Conservation (phyloP, 2,888 invertebrate genomes). For the Macrostomum cliftonense region DNA sequence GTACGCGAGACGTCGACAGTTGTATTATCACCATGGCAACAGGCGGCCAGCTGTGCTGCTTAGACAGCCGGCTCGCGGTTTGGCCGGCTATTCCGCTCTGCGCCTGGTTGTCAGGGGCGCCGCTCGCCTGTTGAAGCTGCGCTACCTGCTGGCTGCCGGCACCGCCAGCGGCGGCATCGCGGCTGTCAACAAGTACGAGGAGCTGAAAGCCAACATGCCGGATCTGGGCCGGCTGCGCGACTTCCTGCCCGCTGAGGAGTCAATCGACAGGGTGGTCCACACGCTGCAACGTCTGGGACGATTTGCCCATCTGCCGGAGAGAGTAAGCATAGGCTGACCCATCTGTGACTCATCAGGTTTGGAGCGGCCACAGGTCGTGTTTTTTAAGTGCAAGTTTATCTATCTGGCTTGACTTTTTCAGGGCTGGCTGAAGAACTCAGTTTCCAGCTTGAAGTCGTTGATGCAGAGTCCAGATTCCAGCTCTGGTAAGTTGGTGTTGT, state of each 20-base stretch:
- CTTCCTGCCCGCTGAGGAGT: slow-evolving; percentile 60
- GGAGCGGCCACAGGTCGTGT: no score
- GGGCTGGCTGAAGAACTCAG: slow-evolving; percentile 15
- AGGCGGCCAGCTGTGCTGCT: no score
- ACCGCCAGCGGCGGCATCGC: slow-evolving; percentile 81
- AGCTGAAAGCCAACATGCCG: slow-evolving; percentile 80
- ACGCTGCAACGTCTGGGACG: no score
- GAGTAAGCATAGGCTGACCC: no score
- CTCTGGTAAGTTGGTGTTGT: slow-evolving; percentile 5
- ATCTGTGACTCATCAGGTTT: no score
- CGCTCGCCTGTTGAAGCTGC: slow-evolving; percentile 54
- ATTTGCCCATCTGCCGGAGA: no score
- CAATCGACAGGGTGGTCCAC: slow-evolving; percentile 44
- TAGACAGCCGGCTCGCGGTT: no score
- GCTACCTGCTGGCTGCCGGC: slow-evolving; percentile 74
- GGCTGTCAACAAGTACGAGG: slow-evolving; percentile 75
- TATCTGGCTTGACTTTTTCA: slow-evolving; percentile 7
- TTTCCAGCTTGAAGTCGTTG: slow-evolving; percentile 13
- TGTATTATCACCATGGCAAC: no score
- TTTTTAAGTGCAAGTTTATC: no score
- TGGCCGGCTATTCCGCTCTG: no score
- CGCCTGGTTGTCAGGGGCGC: slow-evolving; percentile 12
- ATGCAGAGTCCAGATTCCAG: slow-evolving; percentile 12
- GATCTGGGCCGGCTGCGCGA: slow-evolving; percentile 73
- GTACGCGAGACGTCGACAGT: no score